Conservation (phyloP, 2,797 vertebrate species). For the Orestias chungarensis region DNA sequence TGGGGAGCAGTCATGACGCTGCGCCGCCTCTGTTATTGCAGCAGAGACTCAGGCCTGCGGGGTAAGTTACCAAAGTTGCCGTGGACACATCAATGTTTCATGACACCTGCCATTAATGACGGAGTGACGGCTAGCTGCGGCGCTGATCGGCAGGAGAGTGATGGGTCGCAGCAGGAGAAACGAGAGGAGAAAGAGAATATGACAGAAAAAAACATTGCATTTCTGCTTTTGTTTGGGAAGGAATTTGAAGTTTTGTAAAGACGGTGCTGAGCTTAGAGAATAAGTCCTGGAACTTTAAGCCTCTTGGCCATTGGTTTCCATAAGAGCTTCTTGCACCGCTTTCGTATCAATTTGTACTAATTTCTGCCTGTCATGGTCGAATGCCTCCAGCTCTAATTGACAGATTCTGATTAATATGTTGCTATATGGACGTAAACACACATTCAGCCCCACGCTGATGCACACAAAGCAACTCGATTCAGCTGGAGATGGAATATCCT, state of each 20-base stretch:
- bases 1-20: conserved; percentile 23
- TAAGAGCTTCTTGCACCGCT: conserved; percentile 63
- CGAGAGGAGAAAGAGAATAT: conserved; percentile 2
- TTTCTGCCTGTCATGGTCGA: conserved; percentile 67
- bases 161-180: conserved; percentile 56
- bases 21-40: conserved; percentile 26
- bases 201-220: conserved; percentile 1
- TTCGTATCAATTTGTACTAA: conserved; percentile 72
- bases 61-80: conserved; percentile 37
- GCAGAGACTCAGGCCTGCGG: conserved; percentile 29
- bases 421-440: conserved; percentile 27
- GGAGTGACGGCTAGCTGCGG: conserved; percentile 54
- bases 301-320: conserved; percentile 62
- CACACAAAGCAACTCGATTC: conserved; percentile 9
- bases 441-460: not conserved
- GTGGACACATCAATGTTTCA: conserved; percentile 62
- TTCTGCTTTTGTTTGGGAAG: not conserved
- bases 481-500: conserved; percentile 57
- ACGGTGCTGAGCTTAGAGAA: conserved; percentile 10
- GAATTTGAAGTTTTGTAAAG: not conserved
- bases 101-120: conserved; percentile 62
- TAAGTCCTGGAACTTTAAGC: not conserved
- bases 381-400: conserved; percentile 58
- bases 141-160: conserved; percentile 45
- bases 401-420: conserved; percentile 73